phyloP scores from a whole-genome alignment of 2,888 invertebrate species.

The Patella pellucida region DNA sequence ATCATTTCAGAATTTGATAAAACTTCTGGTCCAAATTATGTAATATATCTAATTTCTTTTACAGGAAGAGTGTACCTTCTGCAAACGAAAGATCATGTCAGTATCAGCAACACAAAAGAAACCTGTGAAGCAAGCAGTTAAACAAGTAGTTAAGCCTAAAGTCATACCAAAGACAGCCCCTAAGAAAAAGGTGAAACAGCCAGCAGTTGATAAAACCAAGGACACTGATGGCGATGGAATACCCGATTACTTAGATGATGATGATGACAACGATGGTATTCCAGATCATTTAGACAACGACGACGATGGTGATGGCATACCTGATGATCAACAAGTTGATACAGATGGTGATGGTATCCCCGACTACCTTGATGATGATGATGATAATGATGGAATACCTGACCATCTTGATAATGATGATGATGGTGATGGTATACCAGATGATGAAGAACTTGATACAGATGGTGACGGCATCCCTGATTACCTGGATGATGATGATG shows the following conservation, averaged over 20 bases:
- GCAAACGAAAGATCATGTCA: slow-evolving; percentile 51
- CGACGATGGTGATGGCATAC: slow-evolving; percentile 63
- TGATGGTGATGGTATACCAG: slow-evolving; percentile 50
- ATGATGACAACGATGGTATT: slow-evolving; percentile 55
- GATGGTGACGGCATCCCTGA: slow-evolving; percentile 65
- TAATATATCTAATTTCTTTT: slow-evolving; percentile 18
- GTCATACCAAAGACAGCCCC: neutral
- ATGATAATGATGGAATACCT: slow-evolving; percentile 41
- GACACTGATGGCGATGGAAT: slow-evolving; percentile 54
- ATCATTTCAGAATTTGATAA: too few species aligned
- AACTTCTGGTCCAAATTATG: too few species aligned
- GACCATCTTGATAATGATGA: slow-evolving; percentile 54
- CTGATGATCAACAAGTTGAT: slow-evolving; percentile 45
- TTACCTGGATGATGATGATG: slow-evolving; percentile 53
- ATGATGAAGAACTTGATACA: slow-evolving; percentile 38
- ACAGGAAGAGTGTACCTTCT: slow-evolving; percentile 54
- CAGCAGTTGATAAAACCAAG: slow-evolving; percentile 34
- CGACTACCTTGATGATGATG: slow-evolving; percentile 37
- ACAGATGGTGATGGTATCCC: slow-evolving; percentile 43
- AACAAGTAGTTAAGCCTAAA: slow-evolving; percentile 19
- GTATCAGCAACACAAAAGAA: slow-evolving; percentile 23
- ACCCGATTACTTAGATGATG: slow-evolving; percentile 51
- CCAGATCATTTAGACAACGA: slow-evolving; percentile 52
- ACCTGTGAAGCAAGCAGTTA: slow-evolving; percentile 7
- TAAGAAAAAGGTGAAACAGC: neutral